Evolutionary conservation across 2,888 invertebrate genomes (phyloP).

Genomic region (Cremastinae sp.): DNA sequence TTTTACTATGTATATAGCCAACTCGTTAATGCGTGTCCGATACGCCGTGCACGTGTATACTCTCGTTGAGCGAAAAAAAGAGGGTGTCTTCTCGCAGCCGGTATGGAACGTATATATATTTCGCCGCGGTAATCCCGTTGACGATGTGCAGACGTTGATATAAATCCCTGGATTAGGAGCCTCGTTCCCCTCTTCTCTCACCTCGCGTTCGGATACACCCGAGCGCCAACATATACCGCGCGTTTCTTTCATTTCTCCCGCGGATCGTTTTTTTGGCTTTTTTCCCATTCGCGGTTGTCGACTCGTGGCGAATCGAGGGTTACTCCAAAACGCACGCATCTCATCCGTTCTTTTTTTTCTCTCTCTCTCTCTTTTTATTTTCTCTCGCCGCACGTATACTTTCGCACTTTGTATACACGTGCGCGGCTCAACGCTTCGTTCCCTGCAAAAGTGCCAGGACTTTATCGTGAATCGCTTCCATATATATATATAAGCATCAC

Average conservation of each 20-base stretch:
- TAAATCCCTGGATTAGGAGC: slow-evolving; percentile 66
- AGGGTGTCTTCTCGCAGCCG: slow-evolving; percentile 13
- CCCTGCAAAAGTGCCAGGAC: slow-evolving; percentile 25
- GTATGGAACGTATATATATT: slow-evolving; percentile 21
- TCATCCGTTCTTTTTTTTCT: slow-evolving; percentile 30
- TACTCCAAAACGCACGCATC: slow-evolving; percentile 50
- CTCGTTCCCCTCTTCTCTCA: slow-evolving; percentile 32
- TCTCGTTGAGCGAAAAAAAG: slow-evolving; percentile 10
- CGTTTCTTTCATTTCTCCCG: not conserved
- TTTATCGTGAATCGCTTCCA: not conserved
- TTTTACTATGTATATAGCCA: too few species aligned
- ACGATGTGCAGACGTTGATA: slow-evolving; percentile 65
- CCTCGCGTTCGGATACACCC: slow-evolving; percentile 20
- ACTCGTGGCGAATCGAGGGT: slow-evolving; percentile 56
- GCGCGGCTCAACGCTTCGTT: slow-evolving; percentile 48
- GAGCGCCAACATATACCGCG: slow-evolving; percentile 13
- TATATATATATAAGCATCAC: slow-evolving; percentile 41
- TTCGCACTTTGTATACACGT: not conserved
- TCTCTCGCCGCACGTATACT: not conserved
- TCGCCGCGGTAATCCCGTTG: slow-evolving; percentile 47
- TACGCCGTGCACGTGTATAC: not conserved
- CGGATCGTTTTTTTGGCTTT: slow-evolving; percentile 8
- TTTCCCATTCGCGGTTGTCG: slow-evolving; percentile 50
- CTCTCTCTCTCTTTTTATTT: slow-evolving; percentile 8
- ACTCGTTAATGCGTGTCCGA: not conserved